phyloP scores from a whole-genome alignment of 2,797 vertebrate genomes.

The Lepilemur ruficaudatus region DNA sequence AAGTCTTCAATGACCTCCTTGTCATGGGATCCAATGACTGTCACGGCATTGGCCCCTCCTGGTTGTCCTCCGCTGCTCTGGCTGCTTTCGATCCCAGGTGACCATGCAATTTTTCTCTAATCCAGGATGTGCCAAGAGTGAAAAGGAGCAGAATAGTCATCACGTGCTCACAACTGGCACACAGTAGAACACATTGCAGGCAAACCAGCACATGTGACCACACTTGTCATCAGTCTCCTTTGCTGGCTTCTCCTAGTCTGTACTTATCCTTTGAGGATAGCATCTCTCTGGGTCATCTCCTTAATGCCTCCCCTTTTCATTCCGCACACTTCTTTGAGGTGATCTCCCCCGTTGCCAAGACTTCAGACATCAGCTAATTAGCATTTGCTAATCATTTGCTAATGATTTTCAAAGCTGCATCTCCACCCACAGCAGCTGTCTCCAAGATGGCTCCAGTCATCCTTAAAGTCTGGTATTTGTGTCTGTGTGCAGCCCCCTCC shows the following conservation, averaged over 20 bases:
- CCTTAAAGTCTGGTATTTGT: not conserved
- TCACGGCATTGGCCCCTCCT: not conserved
- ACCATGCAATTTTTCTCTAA: not conserved
- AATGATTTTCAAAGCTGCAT: not conserved
- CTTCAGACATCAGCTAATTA: not conserved
- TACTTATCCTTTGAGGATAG: not conserved
- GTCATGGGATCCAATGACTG: not conserved
- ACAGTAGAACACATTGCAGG: not conserved
- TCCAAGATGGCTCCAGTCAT: not conserved
- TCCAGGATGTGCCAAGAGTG: not conserved
- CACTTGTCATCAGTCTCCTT: not conserved
- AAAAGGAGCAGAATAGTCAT: not conserved
- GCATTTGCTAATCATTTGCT: not conserved
- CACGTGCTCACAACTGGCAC: not conserved
- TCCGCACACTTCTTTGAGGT: not conserved
- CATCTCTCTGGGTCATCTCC: not conserved
- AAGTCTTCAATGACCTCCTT: not conserved
- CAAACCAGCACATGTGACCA: not conserved
- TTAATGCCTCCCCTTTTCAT: not conserved
- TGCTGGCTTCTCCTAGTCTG: not conserved
- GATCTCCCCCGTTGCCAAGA: not conserved
- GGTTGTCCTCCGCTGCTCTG: not conserved
- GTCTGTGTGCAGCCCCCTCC: accelerated
- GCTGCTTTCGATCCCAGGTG: not conserved
- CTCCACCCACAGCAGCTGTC: not conserved